Conservation (phyloP, 2,797 vertebrate genomes). For the Microctenopoma lineatum region DNA sequence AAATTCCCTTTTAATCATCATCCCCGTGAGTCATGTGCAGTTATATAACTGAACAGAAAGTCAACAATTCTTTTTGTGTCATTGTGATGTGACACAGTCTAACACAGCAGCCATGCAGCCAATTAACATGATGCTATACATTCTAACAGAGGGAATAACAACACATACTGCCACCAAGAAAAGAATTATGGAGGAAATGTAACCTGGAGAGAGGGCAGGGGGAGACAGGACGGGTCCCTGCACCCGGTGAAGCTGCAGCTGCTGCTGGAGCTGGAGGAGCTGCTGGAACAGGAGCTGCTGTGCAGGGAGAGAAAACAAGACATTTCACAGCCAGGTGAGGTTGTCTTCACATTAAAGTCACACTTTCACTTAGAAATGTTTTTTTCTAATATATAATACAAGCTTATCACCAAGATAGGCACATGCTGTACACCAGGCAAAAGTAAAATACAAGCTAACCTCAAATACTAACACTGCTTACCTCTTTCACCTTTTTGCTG, state of each 20-base stretch:
- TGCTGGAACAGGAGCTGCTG: constrained; percentile 94
- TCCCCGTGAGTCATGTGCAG: background rate
- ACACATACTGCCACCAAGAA: background rate
- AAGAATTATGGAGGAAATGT: background rate
- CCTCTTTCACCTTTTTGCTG: constrained; percentile 90
- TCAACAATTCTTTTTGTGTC: background rate
- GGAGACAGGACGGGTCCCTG: constrained; percentile 89
- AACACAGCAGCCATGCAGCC: background rate
- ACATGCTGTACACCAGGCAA: background rate
- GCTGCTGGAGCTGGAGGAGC: constrained; percentile 91
- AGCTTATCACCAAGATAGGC: too few relatives aligned
- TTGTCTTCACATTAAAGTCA: background rate
- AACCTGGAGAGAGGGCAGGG: constrained; percentile 89
- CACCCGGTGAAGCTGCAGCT: constrained; percentile 89
- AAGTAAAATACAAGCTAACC: background rate
- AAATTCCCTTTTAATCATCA: constrained; percentile 2
- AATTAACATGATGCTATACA: background rate
- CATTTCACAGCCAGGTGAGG: background rate
- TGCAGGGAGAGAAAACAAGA: constrained; percentile 57
- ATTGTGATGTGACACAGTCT: background rate
- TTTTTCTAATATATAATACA: too few relatives aligned
- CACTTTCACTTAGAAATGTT: background rate
- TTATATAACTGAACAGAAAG: constrained; percentile 6
- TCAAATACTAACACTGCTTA: constrained; percentile 54
- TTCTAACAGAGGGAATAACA: background rate